Evolutionary conservation across 2,888 invertebrate genomes (phyloP), one percentile per base, ranked within the genome.

Genomic region (Nebria brevicollis): DNA sequence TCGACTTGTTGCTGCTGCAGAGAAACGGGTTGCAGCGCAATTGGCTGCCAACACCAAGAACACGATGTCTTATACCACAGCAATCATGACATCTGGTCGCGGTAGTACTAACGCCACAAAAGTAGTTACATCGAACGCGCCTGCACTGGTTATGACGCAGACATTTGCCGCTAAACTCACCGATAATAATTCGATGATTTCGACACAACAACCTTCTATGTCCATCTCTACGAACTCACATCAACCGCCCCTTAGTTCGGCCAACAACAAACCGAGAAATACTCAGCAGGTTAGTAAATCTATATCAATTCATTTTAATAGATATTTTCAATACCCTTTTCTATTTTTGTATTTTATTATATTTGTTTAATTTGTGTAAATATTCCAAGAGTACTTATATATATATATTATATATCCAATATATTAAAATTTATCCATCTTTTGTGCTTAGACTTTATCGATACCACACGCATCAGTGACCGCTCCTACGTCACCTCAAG

Each of bases 141-240:
- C 92, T 84, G 90, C 91, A 77, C 66, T 75, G 43, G 75, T 80
- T 26, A 91, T 93, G n/a, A 91, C 92, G 74, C 93, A 93, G 89
- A 94, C 94, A 1, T 94, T 94, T 89, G 94, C 94, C 20, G 94
- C 94, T 80, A 95, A 94, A 88, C 90, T 94, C 80, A 93, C 93
- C 8, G 92, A 93, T 89, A 88, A 90, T 85, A 89, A 90, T 83
- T 84, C 85, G 82, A 86, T 80, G 82, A 13, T 73, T 25, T 13
- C 41, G 8, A n/a, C 26, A 25, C 77, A 64, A 41, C n/a, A 66
- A 66, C 42, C 65, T 11, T 42, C 15, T 83, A 72, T 75, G 66
- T 75, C 70, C 75, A 66, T 65, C 75, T 41, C 54, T 54, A 54
- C 54, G 54, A 54, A 54, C 54, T 54, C 54, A 54, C 54, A 54